phyloP scores from a whole-genome alignment of 2,888 invertebrate species.

The Eupithecia insigniata region DNA sequence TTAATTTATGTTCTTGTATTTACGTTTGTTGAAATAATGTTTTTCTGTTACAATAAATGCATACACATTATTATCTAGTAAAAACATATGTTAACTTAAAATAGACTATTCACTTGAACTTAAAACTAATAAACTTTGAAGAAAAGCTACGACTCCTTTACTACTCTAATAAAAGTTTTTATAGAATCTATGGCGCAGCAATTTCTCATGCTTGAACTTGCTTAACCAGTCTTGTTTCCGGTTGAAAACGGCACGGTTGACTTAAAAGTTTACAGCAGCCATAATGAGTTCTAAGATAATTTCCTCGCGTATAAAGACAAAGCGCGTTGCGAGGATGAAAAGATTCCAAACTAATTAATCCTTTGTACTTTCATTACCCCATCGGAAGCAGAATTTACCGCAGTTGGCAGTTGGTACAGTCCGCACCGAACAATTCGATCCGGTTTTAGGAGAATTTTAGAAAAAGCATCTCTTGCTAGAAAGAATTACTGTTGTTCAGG shows the following conservation, averaged over 20 bases:
- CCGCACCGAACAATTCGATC: background rate
- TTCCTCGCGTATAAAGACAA: slow-evolving; percentile 43
- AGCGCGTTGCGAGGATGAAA: slow-evolving; percentile 50
- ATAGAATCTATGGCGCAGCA: background rate
- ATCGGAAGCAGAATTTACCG: slow-evolving; percentile 33
- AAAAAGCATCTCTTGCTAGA: too few relatives aligned
- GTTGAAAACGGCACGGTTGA: slow-evolving; percentile 9
- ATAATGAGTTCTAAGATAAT: slow-evolving; percentile 41
- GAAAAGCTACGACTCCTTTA: background rate
- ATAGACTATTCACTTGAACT: background rate
- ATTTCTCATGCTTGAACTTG: background rate
- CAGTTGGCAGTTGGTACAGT: slow-evolving; percentile 4
- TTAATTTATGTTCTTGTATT: too few relatives aligned
- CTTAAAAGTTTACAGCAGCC: slow-evolving; percentile 6
- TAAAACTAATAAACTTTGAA: background rate
- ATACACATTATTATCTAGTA: too few relatives aligned
- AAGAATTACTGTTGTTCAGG: too few relatives aligned
- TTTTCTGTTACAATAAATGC: too few relatives aligned
- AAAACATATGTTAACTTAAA: too few relatives aligned
- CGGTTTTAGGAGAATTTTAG: background rate
- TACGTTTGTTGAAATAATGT: too few relatives aligned
- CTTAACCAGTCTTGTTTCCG: slow-evolving; percentile 3
- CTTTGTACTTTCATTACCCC: slow-evolving; percentile 50
- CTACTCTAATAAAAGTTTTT: background rate
- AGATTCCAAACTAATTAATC: slow-evolving; percentile 57